These are phyloP conservation scores for Nemoura dubitans DNA, from an alignment of 2,888 invertebrate genomes.

Conservation along the genomic window DNA sequence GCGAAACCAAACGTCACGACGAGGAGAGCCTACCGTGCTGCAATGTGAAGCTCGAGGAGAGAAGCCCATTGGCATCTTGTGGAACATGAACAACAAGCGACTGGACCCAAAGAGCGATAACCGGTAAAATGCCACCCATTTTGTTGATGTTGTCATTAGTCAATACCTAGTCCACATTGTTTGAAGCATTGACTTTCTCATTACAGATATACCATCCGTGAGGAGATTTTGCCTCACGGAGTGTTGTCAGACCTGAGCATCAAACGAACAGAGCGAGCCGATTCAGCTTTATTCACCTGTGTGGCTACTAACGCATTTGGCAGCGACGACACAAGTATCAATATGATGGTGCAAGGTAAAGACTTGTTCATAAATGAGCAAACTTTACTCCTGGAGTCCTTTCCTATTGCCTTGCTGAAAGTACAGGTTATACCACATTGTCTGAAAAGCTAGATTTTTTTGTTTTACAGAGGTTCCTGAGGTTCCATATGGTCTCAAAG, in stretches of 20 bases:
- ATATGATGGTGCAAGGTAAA: conserved; percentile 90
- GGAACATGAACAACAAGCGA: conserved; percentile 95
- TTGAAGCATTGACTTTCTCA: conserved; percentile 26
- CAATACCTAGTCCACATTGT: background rate
- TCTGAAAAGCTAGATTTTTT: background rate
- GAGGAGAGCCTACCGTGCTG: conserved; percentile 89
- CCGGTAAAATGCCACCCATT: conserved; percentile 59
- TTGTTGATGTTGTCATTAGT: background rate
- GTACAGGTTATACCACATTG: background rate
- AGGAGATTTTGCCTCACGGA: conserved; percentile 87
- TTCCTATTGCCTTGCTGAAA: background rate
- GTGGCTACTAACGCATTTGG: conserved; percentile 94
- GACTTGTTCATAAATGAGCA: background rate
- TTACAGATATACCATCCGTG: conserved; percentile 64
- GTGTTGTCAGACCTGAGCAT: conserved; percentile 90
- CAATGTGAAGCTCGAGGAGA: conserved; percentile 94
- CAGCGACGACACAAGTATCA: conserved; percentile 94
- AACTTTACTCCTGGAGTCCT: background rate
- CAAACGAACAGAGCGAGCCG: conserved; percentile 86
- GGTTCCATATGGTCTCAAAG: conserved; percentile 87
- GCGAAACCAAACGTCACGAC: conserved; percentile 88
- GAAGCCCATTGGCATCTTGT: conserved; percentile 92
- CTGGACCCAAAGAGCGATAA: conserved; percentile 90
- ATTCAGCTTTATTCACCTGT: conserved; percentile 90
- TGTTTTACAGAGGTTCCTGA: conserved; percentile 78